Evolutionary conservation across 2,888 invertebrate species (phyloP), one percentile per base, ranked within the genome.

Genomic region (Lithophane ornitopus): DNA sequence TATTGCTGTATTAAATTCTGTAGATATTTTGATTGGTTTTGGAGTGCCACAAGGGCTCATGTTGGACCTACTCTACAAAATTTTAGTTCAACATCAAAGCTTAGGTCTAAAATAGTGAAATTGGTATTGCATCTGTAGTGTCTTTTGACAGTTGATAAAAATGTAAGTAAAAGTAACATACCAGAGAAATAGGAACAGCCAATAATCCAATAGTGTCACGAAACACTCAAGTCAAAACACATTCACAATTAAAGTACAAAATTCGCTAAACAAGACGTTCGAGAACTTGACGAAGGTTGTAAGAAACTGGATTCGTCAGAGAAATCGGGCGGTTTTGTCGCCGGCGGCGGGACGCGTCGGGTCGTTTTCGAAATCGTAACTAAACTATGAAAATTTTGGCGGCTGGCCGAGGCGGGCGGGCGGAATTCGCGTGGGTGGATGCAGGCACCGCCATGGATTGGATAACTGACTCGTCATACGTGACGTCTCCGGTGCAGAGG

Each of bases 361-460:
- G 95, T 96, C 96, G 96, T 96, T 96, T 96, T 96, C 96, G 96
- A 95, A 96, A 96, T 96, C 96, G 96, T 96, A 96, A 96, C 96
- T 96, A 96, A 96, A 96, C 96, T 96, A 95, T 94, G 95, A 94
- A 95, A 95, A 94, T 93, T 90, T 96, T 96, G 96, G 96, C 96
- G 88, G 86, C 84, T 84, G 87, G 95, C 96, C 96, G 95, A 95
- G 95, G 95, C 93, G 95, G 94, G 93, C 92, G 92, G 93, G 89
- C 89, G 95, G 95, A 93, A 95, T 95, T 91, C 88, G 96, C 92
- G 96, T 96, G 93, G 96, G 96, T 87, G 81, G 93, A 75, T 94
- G 95, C 95, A 95, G 85, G 89, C 88, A 85, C 83, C 91, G 88
- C 87, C 85, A 90, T 90, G 92, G 91, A 93, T 95, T 94, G 95